Evolutionary conservation across 2,888 invertebrate genomes (phyloP).

Genomic region (Caenorhabditis sp.): DNA sequence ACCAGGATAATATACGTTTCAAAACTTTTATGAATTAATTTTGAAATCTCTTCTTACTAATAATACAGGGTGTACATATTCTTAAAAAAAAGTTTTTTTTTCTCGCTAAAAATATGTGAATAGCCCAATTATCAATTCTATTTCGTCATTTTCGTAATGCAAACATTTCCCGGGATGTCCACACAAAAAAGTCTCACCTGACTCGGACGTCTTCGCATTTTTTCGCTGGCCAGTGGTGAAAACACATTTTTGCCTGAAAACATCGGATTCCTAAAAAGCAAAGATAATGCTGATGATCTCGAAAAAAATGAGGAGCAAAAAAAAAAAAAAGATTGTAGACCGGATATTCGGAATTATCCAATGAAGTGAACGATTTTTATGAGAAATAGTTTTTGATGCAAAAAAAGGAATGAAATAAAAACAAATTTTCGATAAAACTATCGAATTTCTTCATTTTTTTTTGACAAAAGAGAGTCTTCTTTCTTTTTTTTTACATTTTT

Average conservation of each 20-base stretch:
- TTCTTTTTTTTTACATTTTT: too few relatives aligned
- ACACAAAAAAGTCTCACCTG: constrained; percentile 50
- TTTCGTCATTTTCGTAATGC: too few relatives aligned
- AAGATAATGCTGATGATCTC: neutral
- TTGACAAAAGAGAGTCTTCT: too few relatives aligned
- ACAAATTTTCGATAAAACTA: neutral
- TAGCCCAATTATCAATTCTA: too few relatives aligned
- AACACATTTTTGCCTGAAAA: constrained; percentile 59
- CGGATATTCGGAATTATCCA: neutral
- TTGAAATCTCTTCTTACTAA: too few relatives aligned
- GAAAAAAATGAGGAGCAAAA: neutral
- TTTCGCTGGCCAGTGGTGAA: constrained; percentile 44
- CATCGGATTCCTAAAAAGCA: constrained; percentile 19
- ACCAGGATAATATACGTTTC: too few relatives aligned
- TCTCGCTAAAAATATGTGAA: too few relatives aligned
- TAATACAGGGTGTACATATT: too few relatives aligned
- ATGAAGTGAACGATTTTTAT: neutral
- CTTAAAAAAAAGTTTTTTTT: too few relatives aligned
- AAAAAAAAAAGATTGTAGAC: neutral
- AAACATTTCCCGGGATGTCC: too few relatives aligned
- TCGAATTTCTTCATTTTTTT: constrained; percentile 2
- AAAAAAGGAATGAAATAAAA: too few relatives aligned
- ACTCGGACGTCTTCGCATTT: constrained; percentile 47
- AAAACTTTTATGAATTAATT: too few relatives aligned
- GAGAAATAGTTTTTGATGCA: neutral